phyloP scores from a whole-genome alignment of 2,888 invertebrate genomes.

The Calephelis perditalis region DNA sequence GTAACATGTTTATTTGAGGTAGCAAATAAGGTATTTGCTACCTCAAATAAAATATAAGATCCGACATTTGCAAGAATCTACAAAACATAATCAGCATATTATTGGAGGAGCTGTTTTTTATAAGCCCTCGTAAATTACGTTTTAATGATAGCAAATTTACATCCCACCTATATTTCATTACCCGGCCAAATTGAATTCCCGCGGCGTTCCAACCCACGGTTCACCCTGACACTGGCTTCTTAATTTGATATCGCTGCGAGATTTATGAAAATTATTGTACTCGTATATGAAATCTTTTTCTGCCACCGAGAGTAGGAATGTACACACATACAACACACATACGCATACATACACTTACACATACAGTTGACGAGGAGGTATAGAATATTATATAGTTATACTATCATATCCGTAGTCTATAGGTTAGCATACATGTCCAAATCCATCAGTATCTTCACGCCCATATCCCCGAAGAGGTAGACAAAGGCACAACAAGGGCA shows the following conservation, averaged over 20 bases:
- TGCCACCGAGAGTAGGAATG: no score
- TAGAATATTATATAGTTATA: no score
- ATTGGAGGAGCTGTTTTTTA: constrained; percentile 17
- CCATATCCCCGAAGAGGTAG: no score
- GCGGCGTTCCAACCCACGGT: constrained; percentile 29
- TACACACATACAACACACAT: no score
- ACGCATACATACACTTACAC: background rate
- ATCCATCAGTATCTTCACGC: no score
- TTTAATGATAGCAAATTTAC: constrained; percentile 52
- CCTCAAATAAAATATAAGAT: no score
- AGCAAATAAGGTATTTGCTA: no score
- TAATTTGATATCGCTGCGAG: constrained; percentile 14
- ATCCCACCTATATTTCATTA: constrained; percentile 38
- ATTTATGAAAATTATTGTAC: constrained; percentile 9
- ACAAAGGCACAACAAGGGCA: no score
- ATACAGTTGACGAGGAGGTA: no score
- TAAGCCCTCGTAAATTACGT: constrained; percentile 16
- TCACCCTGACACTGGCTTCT: constrained; percentile 16
- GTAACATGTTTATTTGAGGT: no score
- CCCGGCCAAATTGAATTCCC: constrained; percentile 42
- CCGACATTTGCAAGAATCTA: background rate
- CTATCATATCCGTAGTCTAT: no score
- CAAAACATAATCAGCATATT: constrained; percentile 14
- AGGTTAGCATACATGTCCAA: no score
- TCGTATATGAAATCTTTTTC: background rate